Evolutionary conservation across 2,888 invertebrate species (phyloP), one percentile per base, ranked within the genome.

Genomic region (Drosophila kambysellisi): DNA sequence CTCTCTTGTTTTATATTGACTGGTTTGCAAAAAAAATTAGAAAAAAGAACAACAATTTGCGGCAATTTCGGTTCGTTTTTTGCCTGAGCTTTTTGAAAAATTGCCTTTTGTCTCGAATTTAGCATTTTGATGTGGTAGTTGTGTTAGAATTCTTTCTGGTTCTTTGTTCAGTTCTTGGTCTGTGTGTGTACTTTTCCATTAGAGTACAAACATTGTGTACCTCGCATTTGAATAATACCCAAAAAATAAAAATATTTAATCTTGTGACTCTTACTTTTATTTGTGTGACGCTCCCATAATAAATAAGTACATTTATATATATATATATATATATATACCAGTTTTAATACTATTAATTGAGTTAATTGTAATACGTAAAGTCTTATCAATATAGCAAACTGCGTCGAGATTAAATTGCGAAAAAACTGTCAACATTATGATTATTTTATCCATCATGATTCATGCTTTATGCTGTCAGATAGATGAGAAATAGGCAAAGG

Each of bases 151-250:
- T 75, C 51, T 33, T 70, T 75, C 54, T 33, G 53, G 37, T 66
- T 68, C 68, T 80, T 76, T 77, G 68, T 70, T 63, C 48, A 50
- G 20, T 53, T 52, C 6, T 29, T 35, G 30, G 30, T 11, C 50
- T 30, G 30, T 6, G 30, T 70, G 52, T 60, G 69, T 68, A 68
- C 67, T 52, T 79, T 76, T 68, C 70, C 73, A 73, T 70, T 67
- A 70, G 46, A 60, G 43, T 67, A 63, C 73, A 58, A 62, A 58
- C 50, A 50, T 12, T 46, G 46, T 20, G 64, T 29, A 48, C n/a
- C 41, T 50, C 43, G 29, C 35, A 29, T 56, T 50, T n/a, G 54
- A 33, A 50, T 53, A 53, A 37, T 54, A 66, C 39, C 25, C 2
- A 25, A 33, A 37, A 12, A 6, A 43, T 5, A 43, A 4, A 46